Base-by-base conservation (phyloP, 2,797 vertebrate species). In the Phoeniculus purpureus region DNA sequence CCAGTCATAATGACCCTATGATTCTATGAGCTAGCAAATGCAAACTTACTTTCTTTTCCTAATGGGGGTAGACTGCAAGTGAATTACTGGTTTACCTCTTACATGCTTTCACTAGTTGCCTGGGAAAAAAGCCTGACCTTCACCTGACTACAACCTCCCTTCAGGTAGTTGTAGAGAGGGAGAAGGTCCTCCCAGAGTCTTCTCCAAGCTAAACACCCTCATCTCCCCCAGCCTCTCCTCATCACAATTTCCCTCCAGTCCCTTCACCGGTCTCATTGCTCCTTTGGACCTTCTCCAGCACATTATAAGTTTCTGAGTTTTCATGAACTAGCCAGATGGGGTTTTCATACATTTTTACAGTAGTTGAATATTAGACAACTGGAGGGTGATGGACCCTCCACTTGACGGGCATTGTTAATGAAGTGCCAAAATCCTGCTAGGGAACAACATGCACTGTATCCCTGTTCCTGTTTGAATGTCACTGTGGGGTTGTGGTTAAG, bases 331-430 rank as follows among this genome's bases (percentile, higher is more conserved):
- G 34, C 25, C 48, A 71, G 37, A 66, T 59, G 29, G 27, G 3
- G 9, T 66, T 87, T 90, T 75, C 32, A 27, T 68, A 55, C n/a
- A 65, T 81, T 87, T 87, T 94, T 81, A 81, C 26, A 74, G 64
- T 76, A 79, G 6, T 74, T 92, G 74, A 17, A 31, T 81, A 89
- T 88, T 84, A 71, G 22, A 83, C 32, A 90, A 76, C 29, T 85
- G 45, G 64, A 73, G 52, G 31, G 66, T 73, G 43, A 43, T 31
- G 92, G 73, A 89, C 67, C 60, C 54, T 66, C 45, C 23, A 79
- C 52, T 19, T 15, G 51, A 66, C 43, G 85, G 66, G 4, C 21
- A 51, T 81, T 91, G 78, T 71, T 94, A 81, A 92, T 51, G 71
- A 86, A 81, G 22, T 67, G 54, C 22, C 71, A 87, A 16, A 48